Conservation (phyloP, 1,140 invertebrate genomes). For the Belonocnema kinseyi region DNA sequence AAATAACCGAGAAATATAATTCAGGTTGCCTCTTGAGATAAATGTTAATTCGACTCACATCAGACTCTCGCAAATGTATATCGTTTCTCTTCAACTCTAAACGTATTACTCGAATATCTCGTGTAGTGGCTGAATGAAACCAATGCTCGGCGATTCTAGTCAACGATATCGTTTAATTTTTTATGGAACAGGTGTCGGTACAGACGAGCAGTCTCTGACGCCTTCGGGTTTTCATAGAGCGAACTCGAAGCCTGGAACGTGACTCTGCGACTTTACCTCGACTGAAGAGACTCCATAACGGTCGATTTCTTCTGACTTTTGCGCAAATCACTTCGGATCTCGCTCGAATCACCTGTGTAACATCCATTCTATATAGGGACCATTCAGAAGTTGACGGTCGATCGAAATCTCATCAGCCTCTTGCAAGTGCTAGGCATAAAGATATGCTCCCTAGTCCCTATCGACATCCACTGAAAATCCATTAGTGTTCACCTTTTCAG, state of each 20-base stretch:
- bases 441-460: constrained; percentile 13
- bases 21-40: no score
- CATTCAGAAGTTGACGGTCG: constrained; percentile 10
- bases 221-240: neutral
- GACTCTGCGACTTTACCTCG: constrained; percentile 13
- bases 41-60: neutral
- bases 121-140: neutral
- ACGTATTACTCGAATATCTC: constrained; percentile 4
- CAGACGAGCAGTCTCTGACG: constrained; percentile 16
- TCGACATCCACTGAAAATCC: constrained; percentile 19
- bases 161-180: constrained; percentile 17
- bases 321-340: constrained; percentile 6
- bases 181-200: constrained; percentile 8
- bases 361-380: constrained; percentile 11
- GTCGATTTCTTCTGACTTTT: constrained; percentile 24
- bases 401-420: constrained; percentile 28
- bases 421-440: constrained; percentile 21
- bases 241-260: neutral
- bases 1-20: neutral
- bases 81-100: neutral
- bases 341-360: constrained; percentile 8
- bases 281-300: constrained; percentile 15
- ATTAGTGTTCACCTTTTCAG: constrained; percentile 26
- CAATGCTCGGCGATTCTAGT: constrained; percentile 12
- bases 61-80: neutral